Evolutionary conservation across 2,113 vertebrate genomes (phyloP), one percentile per base, ranked within the genome.

Genomic region (Climacteris rufus): DNA sequence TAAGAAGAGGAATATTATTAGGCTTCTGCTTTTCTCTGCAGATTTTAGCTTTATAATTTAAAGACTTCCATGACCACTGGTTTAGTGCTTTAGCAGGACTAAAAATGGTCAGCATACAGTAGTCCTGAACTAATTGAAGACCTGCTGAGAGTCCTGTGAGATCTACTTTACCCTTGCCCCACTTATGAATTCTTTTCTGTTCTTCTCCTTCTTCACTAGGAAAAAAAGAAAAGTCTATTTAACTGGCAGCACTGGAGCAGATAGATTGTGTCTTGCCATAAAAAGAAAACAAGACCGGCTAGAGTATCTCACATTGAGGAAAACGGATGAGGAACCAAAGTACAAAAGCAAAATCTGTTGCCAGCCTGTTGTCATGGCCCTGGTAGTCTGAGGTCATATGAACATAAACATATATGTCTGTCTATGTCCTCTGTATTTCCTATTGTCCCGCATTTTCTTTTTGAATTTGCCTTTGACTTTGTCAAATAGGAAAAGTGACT

Each of bases 321-420:
- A 87, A 91, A 84, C n/a, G 12, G 16, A 83, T 8, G 21, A 72
- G 7, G 21, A 85, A 82, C 3, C 3, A 25, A 83, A 53, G 2
- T 8, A 31, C 40, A 83, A 74, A 78, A 70, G 8, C 5, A 66
- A 83, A 90, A 75, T 44, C 16, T 81, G 10, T 52, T 56, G 30
- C 13, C 33, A 81, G 21, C 4, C 6, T 84, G 12, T 89, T 3
- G 0, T 45, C 47, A 61, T n/a, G 15, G 68, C 28, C 15, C 28
- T 53, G 25, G 19, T 37, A 65, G 2, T 13, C 15, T 54, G 21
- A 68, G 15, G 3, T 56, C 39, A 80, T 28, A 72, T 54, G 40
- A 3, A 45, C 3, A 37, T 31, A 44, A 57, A 54, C 1, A 1
- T 5, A 0, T 7, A n/a, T 40, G 2, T 35, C 6, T 13, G 66